phyloP scores from a whole-genome alignment of 2,888 invertebrate species.

The Parelbella ahira region DNA sequence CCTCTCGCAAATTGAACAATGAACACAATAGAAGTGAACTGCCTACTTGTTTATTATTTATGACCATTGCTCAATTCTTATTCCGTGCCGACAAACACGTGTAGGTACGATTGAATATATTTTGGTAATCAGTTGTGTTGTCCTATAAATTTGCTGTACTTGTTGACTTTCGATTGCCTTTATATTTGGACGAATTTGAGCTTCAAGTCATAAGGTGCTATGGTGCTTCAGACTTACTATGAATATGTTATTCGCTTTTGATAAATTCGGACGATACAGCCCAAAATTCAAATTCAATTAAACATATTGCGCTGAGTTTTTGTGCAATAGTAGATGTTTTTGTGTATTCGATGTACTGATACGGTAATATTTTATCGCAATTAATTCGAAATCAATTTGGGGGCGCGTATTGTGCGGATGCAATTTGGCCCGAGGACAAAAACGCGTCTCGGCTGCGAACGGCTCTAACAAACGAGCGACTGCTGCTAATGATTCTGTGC shows the following conservation, averaged over 20 bases:
- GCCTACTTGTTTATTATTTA: slow-evolving; percentile 39
- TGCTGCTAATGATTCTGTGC: slow-evolving; percentile 75
- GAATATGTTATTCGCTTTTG: no score
- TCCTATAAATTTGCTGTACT: no score
- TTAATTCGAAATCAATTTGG: slow-evolving; percentile 75
- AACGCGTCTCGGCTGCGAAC: slow-evolving; percentile 71
- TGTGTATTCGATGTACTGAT: slow-evolving; percentile 9
- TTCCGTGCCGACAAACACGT: slow-evolving; percentile 21
- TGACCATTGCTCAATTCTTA: slow-evolving; percentile 33
- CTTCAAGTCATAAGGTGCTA: no score
- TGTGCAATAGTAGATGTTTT: no score
- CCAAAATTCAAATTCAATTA: no score
- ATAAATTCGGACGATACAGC: no score
- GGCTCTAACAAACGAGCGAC: slow-evolving; percentile 77
- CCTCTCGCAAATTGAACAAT: slow-evolving; percentile 25
- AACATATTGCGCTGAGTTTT: no score
- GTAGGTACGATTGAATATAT: slow-evolving; percentile 13
- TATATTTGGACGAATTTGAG: no score
- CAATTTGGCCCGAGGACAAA: slow-evolving; percentile 76
- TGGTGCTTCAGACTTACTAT: no score
- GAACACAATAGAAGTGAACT: slow-evolving; percentile 45
- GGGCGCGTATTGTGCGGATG: slow-evolving; percentile 74
- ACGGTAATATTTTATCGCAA: slow-evolving; percentile 44
- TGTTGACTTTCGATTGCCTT: not conserved
- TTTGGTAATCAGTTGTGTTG: slow-evolving; percentile 9